phyloP scores from a whole-genome alignment of 1,140 invertebrate genomes.

The Halyomorpha halys region DNA sequence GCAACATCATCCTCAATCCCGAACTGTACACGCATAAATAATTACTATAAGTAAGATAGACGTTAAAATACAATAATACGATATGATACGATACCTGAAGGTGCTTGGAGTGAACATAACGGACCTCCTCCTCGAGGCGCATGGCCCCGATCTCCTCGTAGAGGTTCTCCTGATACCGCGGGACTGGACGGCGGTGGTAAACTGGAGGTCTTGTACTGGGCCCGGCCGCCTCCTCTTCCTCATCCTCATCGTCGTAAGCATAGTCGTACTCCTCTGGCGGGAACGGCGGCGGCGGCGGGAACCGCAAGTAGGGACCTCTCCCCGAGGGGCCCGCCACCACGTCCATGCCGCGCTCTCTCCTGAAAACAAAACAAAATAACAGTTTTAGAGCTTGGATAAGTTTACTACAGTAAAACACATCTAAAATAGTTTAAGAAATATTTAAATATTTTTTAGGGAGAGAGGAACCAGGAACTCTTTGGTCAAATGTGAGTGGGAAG shows the following conservation, averaged over 20 bases:
- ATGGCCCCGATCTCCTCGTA: constrained; percentile 74
- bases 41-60: too few species aligned
- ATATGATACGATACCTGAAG: constrained; percentile 28
- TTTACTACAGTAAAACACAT: too few species aligned
- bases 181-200: constrained; percentile 61
- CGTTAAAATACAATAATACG: too few species aligned
- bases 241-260: constrained; percentile 55
- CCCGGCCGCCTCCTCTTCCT: constrained; percentile 17
- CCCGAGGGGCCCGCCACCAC: constrained; percentile 21
- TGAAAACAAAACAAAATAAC: too few species aligned
- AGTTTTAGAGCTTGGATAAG: too few species aligned
- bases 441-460: too few species aligned
- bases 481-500: too few species aligned
- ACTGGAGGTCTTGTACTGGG: constrained; percentile 40
- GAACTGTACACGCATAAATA: too few species aligned
- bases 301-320: constrained; percentile 25
- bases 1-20: too few species aligned
- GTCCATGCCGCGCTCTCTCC: neutral
- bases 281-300: constrained; percentile 32
- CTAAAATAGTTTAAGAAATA: too few species aligned
- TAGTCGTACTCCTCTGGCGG: constrained; percentile 54
- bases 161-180: constrained; percentile 75
- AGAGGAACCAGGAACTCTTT: too few species aligned
- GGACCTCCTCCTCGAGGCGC: constrained; percentile 73
- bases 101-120: constrained; percentile 34